These are phyloP conservation scores for Caenorhabditis latens DNA, from an alignment of 1,140 invertebrate genomes.

Conservation along the genomic window DNA sequence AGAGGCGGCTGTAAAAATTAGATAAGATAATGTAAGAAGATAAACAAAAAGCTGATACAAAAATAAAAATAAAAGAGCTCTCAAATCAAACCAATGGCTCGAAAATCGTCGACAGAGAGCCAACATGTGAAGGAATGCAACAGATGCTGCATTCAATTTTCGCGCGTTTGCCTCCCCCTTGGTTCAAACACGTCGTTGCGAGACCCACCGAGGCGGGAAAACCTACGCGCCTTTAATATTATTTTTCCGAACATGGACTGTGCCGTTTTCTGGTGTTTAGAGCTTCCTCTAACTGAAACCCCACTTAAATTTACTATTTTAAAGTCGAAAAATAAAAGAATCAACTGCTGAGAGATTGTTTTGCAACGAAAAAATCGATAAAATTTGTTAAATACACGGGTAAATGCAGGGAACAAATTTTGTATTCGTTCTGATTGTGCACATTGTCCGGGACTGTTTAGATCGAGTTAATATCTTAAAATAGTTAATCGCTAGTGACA, in stretches of 20 bases:
- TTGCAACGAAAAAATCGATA: no score
- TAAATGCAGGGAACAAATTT: no score
- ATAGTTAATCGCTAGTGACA: no score
- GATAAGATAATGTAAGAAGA: not conserved
- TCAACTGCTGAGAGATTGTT: no score
- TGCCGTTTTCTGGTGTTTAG: conserved; percentile 24
- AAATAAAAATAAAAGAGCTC: no score
- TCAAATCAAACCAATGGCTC: not conserved
- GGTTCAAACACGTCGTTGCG: not conserved
- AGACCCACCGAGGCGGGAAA: not conserved
- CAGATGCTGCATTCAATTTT: conserved; percentile 22
- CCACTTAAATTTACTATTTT: not conserved
- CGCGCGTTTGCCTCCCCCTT: not conserved
- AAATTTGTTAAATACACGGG: no score
- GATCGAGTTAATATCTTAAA: no score
- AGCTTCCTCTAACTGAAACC: not conserved
- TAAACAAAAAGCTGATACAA: not conserved
- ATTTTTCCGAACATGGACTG: conserved; percentile 46
- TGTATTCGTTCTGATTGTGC: no score
- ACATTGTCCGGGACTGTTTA: no score
- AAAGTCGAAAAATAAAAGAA: not conserved
- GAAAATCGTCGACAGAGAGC: not conserved
- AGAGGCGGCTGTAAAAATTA: conserved; percentile 12
- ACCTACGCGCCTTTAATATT: not conserved
- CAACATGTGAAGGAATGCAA: not conserved